Percentiles rank a stretch among this genome's conserved stretches.
Conservation (phyloP, 2,113 vertebrate genomes). For the Nannospalax galili region DNA sequence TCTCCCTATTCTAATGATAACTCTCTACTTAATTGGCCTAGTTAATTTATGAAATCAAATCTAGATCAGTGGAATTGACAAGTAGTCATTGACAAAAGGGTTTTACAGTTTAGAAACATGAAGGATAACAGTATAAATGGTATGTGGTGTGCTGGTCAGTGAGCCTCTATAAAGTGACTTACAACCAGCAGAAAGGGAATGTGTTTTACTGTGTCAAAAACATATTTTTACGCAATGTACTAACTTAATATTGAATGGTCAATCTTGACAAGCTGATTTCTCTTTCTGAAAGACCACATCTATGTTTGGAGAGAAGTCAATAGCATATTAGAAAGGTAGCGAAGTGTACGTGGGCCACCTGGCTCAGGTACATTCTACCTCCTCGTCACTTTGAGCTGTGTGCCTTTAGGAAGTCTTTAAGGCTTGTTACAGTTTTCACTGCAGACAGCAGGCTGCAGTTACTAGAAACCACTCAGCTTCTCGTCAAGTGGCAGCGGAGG, state of each 20-base stretch:
- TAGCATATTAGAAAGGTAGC: constrained; percentile 53
- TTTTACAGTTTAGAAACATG: constrained; percentile 86
- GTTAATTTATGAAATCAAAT: constrained; percentile 88
- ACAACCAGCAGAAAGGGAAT: constrained; percentile 79
- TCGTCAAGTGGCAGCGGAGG: background rate
- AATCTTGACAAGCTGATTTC: constrained; percentile 59
- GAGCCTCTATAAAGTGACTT: constrained; percentile 83
- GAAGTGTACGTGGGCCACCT: background rate
- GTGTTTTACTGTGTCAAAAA: constrained; percentile 81
- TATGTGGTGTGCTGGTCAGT: constrained; percentile 84
- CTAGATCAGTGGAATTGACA: constrained; percentile 87
- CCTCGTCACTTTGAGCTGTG: background rate
- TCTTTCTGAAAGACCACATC: constrained; percentile 51
- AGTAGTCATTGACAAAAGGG: constrained; percentile 85
- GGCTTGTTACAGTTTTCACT: background rate
- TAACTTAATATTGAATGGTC: constrained; percentile 81
- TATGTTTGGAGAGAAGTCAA: constrained; percentile 69
- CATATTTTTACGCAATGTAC: constrained; percentile 71
- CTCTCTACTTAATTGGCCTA: constrained; percentile 84
- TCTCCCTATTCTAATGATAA: constrained; percentile 85
- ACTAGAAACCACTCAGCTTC: background rate
- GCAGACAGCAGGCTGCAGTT: background rate
- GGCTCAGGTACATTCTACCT: background rate
- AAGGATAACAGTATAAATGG: constrained; percentile 85
- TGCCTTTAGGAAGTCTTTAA: background rate